Evolutionary conservation across 2,113 vertebrate genomes (phyloP).

Genomic region (Balaeniceps rex): DNA sequence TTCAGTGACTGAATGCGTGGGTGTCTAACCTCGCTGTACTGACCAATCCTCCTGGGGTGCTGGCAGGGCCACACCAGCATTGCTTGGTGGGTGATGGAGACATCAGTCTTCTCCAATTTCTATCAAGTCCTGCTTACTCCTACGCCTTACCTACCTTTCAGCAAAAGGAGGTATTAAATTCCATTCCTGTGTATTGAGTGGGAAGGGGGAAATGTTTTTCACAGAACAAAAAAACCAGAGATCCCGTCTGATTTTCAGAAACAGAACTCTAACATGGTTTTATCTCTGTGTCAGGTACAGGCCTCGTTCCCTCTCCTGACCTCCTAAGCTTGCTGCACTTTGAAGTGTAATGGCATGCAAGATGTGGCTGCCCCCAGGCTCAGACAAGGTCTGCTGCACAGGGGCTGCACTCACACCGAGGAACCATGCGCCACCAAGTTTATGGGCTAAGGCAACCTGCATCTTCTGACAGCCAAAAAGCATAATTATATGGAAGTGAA

Average conservation of each 20-base stretch:
- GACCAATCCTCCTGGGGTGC: neutral
- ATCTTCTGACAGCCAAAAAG: neutral
- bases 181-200: neutral
- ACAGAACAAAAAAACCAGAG: neutral
- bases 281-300: neutral
- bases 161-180: neutral
- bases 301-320: neutral
- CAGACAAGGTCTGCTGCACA: neutral
- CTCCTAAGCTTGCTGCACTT: neutral
- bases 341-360: neutral
- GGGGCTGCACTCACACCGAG: neutral
- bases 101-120: neutral
- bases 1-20: neutral
- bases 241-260: neutral
- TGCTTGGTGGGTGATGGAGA: neutral
- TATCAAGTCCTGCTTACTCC: neutral
- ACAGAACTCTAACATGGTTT: neutral
- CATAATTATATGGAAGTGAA: neutral
- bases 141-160: neutral
- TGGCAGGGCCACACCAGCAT: accelerated
- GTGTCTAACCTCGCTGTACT: neutral
- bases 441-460: neutral
- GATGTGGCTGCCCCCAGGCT: neutral
- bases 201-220: neutral
- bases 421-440: neutral